Percentiles rank a stretch among this genome's conserved stretches.
Evolutionary conservation across 2,888 invertebrate genomes (phyloP).

Genomic region (Chelonus formosanus): DNA sequence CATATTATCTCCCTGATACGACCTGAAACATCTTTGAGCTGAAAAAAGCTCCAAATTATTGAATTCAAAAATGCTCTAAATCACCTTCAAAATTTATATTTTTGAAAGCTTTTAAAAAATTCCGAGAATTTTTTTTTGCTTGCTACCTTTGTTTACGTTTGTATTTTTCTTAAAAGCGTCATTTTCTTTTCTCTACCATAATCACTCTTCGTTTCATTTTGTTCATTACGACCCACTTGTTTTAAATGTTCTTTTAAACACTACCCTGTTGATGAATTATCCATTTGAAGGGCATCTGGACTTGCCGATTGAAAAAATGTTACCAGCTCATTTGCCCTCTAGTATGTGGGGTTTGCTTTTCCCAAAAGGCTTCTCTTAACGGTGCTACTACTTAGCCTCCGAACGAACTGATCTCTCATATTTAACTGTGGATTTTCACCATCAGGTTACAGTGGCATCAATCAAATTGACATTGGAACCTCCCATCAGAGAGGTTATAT

Average conservation of each 20-base stretch:
- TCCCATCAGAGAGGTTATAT: too few species aligned
- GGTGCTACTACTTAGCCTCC: conserved; percentile 20
- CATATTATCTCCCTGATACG: background rate
- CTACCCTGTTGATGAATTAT: background rate
- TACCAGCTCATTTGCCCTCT: conserved; percentile 15
- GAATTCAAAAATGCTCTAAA: background rate
- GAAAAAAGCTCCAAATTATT: background rate
- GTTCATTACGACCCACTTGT: too few species aligned
- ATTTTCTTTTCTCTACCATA: too few species aligned
- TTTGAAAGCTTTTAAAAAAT: too few species aligned
- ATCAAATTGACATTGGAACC: too few species aligned
- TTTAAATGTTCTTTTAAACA: too few species aligned
- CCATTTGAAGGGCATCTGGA: conserved; percentile 3
- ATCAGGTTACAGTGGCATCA: too few species aligned
- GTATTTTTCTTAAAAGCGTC: too few species aligned
- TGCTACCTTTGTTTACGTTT: too few species aligned
- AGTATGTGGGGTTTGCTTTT: conserved; percentile 18
- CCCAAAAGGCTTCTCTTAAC: conserved; percentile 26
- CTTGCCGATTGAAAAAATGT: conserved; percentile 8
- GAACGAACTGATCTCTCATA: conserved; percentile 28
- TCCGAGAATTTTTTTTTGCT: too few species aligned
- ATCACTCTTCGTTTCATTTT: too few species aligned
- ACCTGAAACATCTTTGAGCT: background rate
- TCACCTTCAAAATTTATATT: background rate
- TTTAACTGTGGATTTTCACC: conserved; percentile 9